Base-by-base conservation (phyloP, 2,888 invertebrate genomes). In the Peribatodes rhomboidaria region DNA sequence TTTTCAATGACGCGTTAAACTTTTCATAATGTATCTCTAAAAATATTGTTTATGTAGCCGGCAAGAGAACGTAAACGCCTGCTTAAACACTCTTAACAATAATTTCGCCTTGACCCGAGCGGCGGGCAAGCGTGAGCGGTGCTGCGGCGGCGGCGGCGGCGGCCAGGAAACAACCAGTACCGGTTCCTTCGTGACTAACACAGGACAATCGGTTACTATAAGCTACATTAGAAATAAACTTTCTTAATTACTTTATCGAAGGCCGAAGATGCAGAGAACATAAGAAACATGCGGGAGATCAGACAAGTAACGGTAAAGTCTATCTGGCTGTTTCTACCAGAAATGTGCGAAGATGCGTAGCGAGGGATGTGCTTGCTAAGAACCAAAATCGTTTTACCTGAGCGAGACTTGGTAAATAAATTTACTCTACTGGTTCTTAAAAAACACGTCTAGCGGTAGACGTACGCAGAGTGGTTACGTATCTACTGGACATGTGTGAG, bases 61-160 rank as follows among this genome's bases (percentile, higher is more conserved):
- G 14, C 14, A 31, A 27, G 27, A 47, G 27, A 47, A 18, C 47
- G 47, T 10, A 31, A 31, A 49, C 10, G 14, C 7, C 35, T 35
- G 35, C 14, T 20, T 13, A 20, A 31, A 35, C 35, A 8, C 50
- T 50, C 50, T 50, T 55, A 55, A 55, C 42, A 55, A 42, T 42
- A 55, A 33, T 8, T 22, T 53, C 14, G 18, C 81, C 81, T 79
- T 81, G 80, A 79, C 81, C 78, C 71, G 68, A 67, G 71, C 70
- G 58, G 58, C 66, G 71, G 59, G 60, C 73, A 68, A 69, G 65
- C 71, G 66, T 67, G 61, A 67, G 50, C 31, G 54, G 16, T 35
- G 14, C 13, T 16, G 16, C 14, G 14, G 16, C 31, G n/a, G n/a
- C n/a, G 46, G 27, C 22, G 20, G 39, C 41, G 55, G 41, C 41